These are phyloP conservation scores for Trochalopteron elliotii DNA, from an alignment of 2,113 vertebrate genomes.

Conservation along the genomic window DNA sequence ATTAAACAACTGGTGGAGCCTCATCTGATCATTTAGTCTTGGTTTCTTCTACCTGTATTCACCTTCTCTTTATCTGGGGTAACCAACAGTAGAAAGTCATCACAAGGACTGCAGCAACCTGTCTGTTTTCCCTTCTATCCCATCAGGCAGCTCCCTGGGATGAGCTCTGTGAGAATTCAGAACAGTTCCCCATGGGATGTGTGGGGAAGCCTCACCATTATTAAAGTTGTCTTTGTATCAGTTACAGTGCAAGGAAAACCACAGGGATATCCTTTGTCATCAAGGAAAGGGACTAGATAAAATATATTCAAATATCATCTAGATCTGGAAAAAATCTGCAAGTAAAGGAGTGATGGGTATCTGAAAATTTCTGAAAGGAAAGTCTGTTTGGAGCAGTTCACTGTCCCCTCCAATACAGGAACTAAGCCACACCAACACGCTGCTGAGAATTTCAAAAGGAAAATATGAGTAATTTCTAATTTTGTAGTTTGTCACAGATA, in stretches of 20 bases:
- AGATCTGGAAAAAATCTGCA: background rate
- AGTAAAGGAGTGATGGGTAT: background rate
- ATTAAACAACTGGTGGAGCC: background rate
- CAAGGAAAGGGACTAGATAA: background rate
- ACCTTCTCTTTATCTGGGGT: background rate
- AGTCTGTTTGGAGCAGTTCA: background rate
- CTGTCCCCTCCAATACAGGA: background rate
- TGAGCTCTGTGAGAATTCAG: background rate
- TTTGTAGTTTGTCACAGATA: background rate
- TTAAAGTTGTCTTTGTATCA: background rate
- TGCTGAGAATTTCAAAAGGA: background rate
- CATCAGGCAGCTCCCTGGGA: background rate
- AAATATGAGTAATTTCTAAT: background rate
- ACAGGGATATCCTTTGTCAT: background rate
- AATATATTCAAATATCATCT: background rate
- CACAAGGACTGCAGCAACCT: background rate
- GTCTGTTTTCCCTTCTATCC: background rate
- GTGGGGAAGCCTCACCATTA: background rate
- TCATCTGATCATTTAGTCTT: background rate
- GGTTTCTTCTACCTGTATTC: background rate
- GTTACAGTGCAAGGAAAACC: background rate
- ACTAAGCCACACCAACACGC: background rate
- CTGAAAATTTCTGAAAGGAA: background rate
- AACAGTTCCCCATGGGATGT: background rate
- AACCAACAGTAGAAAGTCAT: background rate